Evolutionary conservation across 2,113 vertebrate genomes (phyloP).

Genomic region (Tor tambroides): DNA sequence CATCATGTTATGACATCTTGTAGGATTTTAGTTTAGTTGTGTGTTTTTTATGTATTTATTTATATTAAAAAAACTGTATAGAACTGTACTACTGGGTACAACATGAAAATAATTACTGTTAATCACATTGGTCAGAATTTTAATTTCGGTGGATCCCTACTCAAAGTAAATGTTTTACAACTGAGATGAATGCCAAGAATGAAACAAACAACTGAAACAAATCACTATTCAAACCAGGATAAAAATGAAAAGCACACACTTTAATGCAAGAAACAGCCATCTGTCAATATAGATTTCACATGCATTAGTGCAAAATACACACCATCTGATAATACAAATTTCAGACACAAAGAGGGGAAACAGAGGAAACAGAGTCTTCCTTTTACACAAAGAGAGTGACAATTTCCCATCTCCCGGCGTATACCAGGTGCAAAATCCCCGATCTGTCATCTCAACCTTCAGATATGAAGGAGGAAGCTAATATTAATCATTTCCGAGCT

Average conservation of each 20-base stretch:
- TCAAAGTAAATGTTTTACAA: not conserved
- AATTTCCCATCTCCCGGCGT: not conserved
- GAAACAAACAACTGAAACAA: not conserved
- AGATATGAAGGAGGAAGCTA: not conserved
- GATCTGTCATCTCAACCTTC: constrained; percentile 2
- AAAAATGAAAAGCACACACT: not conserved
- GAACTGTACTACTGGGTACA: not conserved
- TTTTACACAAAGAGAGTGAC: not conserved
- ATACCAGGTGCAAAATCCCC: not conserved
- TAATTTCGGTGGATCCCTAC: not conserved
- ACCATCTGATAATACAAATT: not conserved
- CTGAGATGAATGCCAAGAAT: not conserved
- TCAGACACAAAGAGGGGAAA: not conserved
- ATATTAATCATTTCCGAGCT: not conserved
- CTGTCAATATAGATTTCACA: not conserved
- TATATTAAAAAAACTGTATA: not conserved
- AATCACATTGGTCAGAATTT: not conserved
- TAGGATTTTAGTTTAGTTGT: too few species aligned
- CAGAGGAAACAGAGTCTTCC: not conserved
- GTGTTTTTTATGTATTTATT: not conserved
- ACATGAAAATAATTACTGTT: not conserved
- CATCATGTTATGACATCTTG: too few species aligned
- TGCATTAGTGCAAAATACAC: not conserved
- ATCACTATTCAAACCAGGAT: not conserved
- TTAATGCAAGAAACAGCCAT: not conserved